phyloP scores from a whole-genome alignment of 2,797 vertebrate genomes.

The Caiman crocodilus region DNA sequence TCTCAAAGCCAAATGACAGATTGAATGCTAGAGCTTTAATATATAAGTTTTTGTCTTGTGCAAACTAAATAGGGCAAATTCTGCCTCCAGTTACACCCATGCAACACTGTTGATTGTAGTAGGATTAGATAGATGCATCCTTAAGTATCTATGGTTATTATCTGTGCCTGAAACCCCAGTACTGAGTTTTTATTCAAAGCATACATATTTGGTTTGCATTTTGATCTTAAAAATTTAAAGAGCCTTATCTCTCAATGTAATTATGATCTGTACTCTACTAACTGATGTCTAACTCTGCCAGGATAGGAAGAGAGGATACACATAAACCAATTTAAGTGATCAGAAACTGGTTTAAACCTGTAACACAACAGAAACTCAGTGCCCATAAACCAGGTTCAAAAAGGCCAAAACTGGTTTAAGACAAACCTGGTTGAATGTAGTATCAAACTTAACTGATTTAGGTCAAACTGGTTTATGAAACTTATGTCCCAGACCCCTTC shows the following conservation, averaged over 20 bases:
- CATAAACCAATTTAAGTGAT: too few species aligned
- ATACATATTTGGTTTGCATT: neutral
- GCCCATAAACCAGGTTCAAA: too few species aligned
- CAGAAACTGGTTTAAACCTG: too few species aligned
- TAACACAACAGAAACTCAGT: too few species aligned
- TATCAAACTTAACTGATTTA: too few species aligned
- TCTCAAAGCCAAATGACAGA: neutral
- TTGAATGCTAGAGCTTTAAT: neutral
- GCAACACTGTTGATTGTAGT: neutral
- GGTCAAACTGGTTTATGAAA: too few species aligned
- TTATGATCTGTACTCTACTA: slow-evolving; percentile 50
- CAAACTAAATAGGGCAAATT: neutral
- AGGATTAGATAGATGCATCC: neutral
- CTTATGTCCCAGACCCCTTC: too few species aligned
- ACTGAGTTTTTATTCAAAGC: slow-evolving; percentile 19
- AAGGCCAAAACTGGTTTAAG: too few species aligned
- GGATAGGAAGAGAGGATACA: too few species aligned
- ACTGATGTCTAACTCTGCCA: slow-evolving; percentile 47
- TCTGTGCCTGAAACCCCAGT: neutral
- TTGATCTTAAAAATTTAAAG: slow-evolving; percentile 45
- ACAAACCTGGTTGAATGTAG: too few species aligned
- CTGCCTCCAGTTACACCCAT: neutral
- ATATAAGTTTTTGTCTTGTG: neutral
- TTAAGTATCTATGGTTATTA: slow-evolving; percentile 42
- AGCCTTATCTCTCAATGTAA: slow-evolving; percentile 29